Evolutionary conservation across 2,888 invertebrate species (phyloP).

Genomic region (Thecocarcelia acutangulata): DNA sequence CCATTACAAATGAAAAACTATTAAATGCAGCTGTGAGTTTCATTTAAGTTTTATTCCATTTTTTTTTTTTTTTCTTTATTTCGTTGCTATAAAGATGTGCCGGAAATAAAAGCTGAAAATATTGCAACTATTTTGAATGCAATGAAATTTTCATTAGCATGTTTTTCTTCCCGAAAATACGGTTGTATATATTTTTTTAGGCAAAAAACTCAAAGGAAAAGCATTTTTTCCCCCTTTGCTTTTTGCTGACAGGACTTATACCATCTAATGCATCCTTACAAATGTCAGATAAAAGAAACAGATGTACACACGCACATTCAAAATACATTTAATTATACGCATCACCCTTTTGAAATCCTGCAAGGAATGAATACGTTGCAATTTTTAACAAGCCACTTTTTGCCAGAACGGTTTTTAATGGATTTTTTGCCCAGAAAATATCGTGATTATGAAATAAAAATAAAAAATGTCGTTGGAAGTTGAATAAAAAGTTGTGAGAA

Average conservation of each 20-base stretch:
- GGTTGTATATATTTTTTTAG: constrained; percentile 22
- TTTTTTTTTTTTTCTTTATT: background rate
- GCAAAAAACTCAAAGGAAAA: constrained; percentile 39
- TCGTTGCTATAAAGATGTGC: constrained; percentile 27
- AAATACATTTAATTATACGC: constrained; percentile 41
- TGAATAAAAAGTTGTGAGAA: background rate
- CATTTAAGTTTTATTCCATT: constrained; percentile 9
- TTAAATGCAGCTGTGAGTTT: constrained; percentile 65
- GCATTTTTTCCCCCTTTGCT: background rate
- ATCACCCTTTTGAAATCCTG: constrained; percentile 26
- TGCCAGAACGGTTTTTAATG: background rate
- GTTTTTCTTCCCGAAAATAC: constrained; percentile 40
- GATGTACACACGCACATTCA: constrained; percentile 7
- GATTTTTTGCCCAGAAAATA: background rate
- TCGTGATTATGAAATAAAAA: constrained; percentile 6
- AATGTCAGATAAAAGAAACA: constrained; percentile 19
- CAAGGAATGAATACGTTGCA: constrained; percentile 28
- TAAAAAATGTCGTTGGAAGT: constrained; percentile 6
- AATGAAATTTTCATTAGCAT: constrained; percentile 67
- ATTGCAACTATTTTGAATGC: constrained; percentile 41
- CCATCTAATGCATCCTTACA: constrained; percentile 46
- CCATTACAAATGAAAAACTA: constrained; percentile 52
- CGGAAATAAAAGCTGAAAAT: background rate
- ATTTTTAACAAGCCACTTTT: constrained; percentile 30
- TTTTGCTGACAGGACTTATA: constrained; percentile 19